Evolutionary conservation across 2,113 vertebrate species (phyloP), one percentile per base, ranked within the genome.

Genomic region (Rostratula benghalensis): DNA sequence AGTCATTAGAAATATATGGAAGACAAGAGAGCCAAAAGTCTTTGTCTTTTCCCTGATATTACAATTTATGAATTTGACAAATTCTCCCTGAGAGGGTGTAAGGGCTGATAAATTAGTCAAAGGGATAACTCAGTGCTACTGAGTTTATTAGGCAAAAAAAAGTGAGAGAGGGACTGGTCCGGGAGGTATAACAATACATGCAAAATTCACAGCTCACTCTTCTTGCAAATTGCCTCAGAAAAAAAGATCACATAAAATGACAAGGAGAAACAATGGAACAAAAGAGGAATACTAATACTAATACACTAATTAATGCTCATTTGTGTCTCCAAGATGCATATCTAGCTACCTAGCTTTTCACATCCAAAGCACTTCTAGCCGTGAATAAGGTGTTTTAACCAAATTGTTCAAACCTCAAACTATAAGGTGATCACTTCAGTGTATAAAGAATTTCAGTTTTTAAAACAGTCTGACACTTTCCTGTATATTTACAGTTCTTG

Each of bases 1-100:
- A 77, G 41, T 17, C 53, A 50, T 64, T 56, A 64, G 7, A 65
- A 83, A 70, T 25, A n/a, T 1, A 23, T 50, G 87, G 82, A 61
- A 65, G 56, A 48, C 3, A 48, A 51, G 73, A 76, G 37, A 82
- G 59, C 43, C 70, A 53, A 45, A 51, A 76, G 51, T 7, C 15
- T 7, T 23, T 16, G 48, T 56, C 80, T 69, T 24, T 41, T 31
- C 53, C 75, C 27, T 63, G 80, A 31, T 93, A 88, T 27, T 70
- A 50, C 69, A 50, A 51, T 76, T 68, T 43, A 64, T 68, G 70
- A 83, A 71, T 91, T 27, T 50, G 81, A 23, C 79, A 91, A 51
- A 60, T 39, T 48, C 79, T 97, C 94, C 91, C 74, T 68, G 79
- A 93, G 85, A 96, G 94, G 89, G 90, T 90, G 92, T 80, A 94